Evolutionary conservation across 1,140 invertebrate genomes (phyloP).

Genomic region (Anagrus nilaparvatae): DNA sequence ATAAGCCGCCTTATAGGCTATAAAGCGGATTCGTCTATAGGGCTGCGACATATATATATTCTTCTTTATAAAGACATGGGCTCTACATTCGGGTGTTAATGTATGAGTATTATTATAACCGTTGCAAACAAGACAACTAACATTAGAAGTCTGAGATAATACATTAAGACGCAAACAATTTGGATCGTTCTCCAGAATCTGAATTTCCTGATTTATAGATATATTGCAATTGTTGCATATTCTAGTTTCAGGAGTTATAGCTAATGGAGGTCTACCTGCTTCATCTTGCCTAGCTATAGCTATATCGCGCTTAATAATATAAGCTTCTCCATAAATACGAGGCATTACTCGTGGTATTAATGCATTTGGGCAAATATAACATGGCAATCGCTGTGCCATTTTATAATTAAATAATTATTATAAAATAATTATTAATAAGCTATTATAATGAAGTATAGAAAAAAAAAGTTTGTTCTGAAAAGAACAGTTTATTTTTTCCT

Average conservation of each 20-base stretch:
- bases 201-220: slow-evolving; percentile 5
- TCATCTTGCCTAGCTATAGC: slow-evolving; percentile 1
- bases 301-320: background rate
- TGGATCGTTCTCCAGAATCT: slow-evolving; percentile 3
- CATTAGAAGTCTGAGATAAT: slow-evolving; percentile 5
- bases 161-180: slow-evolving; percentile 12
- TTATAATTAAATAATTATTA: no score
- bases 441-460: no score
- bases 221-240: slow-evolving; percentile 12
- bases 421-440: no score
- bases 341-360: background rate
- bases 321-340: background rate
- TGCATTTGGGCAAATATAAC: no score
- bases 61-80: slow-evolving; percentile 2
- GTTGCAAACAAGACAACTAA: slow-evolving; percentile 13
- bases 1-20: no score
- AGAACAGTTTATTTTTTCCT: no score
- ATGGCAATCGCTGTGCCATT: no score
- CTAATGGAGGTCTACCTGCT: background rate
- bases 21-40: no score
- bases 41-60: slow-evolving; percentile 9
- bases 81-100: slow-evolving; percentile 9
- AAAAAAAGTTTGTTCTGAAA: no score
- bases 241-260: slow-evolving; percentile 1
- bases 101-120: background rate